Base-by-base conservation (phyloP, 2,888 invertebrate species). In the Hetaerina titia region DNA sequence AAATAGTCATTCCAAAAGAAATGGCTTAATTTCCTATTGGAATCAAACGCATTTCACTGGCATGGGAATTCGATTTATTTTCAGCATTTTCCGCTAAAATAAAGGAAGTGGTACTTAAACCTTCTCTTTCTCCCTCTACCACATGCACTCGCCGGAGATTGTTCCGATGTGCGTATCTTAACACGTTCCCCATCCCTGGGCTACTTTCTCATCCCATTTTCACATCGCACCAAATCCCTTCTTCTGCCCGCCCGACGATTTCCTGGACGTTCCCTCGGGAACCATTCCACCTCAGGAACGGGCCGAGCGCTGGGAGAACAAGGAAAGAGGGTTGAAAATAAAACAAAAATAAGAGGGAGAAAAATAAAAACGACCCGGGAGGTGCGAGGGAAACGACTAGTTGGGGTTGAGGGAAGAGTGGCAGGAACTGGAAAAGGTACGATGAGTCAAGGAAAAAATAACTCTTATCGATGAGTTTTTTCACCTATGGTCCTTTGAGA, bases 251-350 rank as follows among this genome's bases (percentile, higher is more conserved):
- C 17, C 90, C 63, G 90, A 63, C 90, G 60, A 90, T 90, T 90
- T 63, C 58, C 31, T 31, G 90, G 64, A 64, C 19, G 64, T 90
- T 90, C 90, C 63, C 90, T 64, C 63, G 60, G 90, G 90, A 64
- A 31, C 64, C n/a, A 90, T 90, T 90, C 64, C 45, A 45, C 88
- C 56, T 64, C 90, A 58, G 58, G 89, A 89, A 58, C 88, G 88
- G 88, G 17, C 31, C 31, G 22, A 45, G 56, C 88, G 17, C 88
- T 45, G 88, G 56, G 15, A 88, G 88, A 88, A 56, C 88, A 56
- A 56, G 45, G 31, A 57, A 57, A 58, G 89, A 22, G 89, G n/a
- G 89, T 8, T 22, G 22, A n/a, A 22, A 7, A 89, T 89, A 58
- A 19, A 58, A 45, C 69, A 69, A 69, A 69, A 69, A 19, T 69